Evolutionary conservation across 1,140 invertebrate genomes (phyloP).

Genomic region (Cephus cinctus): DNA sequence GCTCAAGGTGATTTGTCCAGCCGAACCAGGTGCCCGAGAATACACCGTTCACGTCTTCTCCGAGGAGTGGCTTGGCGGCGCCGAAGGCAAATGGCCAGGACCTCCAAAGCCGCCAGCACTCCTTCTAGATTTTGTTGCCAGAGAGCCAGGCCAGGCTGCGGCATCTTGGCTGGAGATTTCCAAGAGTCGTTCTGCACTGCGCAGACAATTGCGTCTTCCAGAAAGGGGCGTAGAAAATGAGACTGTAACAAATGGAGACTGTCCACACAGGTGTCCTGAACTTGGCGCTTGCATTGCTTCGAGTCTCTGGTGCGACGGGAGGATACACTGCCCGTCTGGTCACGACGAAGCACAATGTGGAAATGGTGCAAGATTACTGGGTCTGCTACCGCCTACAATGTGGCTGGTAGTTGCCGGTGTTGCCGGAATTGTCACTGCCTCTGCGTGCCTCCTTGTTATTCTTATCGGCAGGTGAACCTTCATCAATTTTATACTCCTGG

Average conservation of each 20-base stretch:
- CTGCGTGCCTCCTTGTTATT: constrained; percentile 49
- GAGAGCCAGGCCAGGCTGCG: constrained; percentile 67
- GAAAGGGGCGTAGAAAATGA: constrained; percentile 50
- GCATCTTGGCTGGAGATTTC: constrained; percentile 75
- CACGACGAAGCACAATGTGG: constrained; percentile 78
- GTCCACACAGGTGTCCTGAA: constrained; percentile 79
- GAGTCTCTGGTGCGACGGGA: constrained; percentile 85
- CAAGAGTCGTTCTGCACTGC: constrained; percentile 62
- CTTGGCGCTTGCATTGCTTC: constrained; percentile 85
- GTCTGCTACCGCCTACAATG: constrained; percentile 51
- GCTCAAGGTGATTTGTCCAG: constrained; percentile 73
- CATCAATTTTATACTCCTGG: too few relatives aligned
- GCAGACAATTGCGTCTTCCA: constrained; percentile 61
- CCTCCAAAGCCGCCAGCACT: constrained; percentile 61
- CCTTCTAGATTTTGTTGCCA: constrained; percentile 70
- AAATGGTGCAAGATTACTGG: constrained; percentile 50
- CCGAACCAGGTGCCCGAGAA: constrained; percentile 64
- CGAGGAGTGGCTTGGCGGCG: constrained; percentile 66
- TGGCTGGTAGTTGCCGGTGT: constrained; percentile 53
- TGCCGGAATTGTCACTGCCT: constrained; percentile 53
- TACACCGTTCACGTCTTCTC: constrained; percentile 73
- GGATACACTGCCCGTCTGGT: constrained; percentile 79
- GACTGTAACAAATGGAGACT: constrained; percentile 65
- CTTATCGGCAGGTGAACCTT: constrained; percentile 47
- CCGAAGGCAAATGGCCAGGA: constrained; percentile 39